Evolutionary conservation across 2,888 invertebrate genomes (phyloP), one percentile per base, ranked within the genome.

Genomic region (Lycaena phlaeas): DNA sequence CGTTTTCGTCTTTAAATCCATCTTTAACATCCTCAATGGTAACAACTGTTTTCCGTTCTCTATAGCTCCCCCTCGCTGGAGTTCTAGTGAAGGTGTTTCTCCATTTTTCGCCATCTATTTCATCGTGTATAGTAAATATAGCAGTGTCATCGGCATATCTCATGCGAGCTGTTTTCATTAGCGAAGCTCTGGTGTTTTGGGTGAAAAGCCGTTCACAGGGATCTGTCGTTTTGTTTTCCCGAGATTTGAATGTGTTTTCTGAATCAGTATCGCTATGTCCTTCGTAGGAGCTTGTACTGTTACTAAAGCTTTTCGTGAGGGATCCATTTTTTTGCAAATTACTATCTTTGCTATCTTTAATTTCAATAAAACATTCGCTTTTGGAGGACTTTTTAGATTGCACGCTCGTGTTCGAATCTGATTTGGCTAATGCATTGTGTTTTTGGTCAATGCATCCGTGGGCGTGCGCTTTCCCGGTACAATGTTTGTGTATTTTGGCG

Each of bases 381-480:
- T 73, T 65, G 42, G 75, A 74, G 1, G 79, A 82, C 58, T 72
- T 81, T 36, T 64, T 70, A 2, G 84, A 81, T 48, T 81, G 82
- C 2, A 85, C 57, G 50, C 82, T 78, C 38, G 71, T 66, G 58
- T 72, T 84, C 3, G 85, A 84, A 50, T 81, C 85, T 1, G 81
- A 81, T 61, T 79, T 86, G 9, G 71, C 65, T 9, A 86, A 67
- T 36, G 71, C 68, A 52, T 77, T 70, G 41, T 76, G 72, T 51
- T 76, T 73, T 38, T 84, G 74, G 52, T 89, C 88, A 2, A 74
- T 70, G 54, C 89, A 89, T 36, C 92, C 92, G 52, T 90, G 88
- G 7, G 92, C 93, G 62, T 93, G 93, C 1, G 91, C 88, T 58
- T 90, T 89, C 18, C 93, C 93, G 22, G 89, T 90, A 65, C 93